These are phyloP conservation scores for Alligator mississippiensis DNA, from an alignment of 2,113 vertebrate species.

Conservation along the genomic window DNA sequence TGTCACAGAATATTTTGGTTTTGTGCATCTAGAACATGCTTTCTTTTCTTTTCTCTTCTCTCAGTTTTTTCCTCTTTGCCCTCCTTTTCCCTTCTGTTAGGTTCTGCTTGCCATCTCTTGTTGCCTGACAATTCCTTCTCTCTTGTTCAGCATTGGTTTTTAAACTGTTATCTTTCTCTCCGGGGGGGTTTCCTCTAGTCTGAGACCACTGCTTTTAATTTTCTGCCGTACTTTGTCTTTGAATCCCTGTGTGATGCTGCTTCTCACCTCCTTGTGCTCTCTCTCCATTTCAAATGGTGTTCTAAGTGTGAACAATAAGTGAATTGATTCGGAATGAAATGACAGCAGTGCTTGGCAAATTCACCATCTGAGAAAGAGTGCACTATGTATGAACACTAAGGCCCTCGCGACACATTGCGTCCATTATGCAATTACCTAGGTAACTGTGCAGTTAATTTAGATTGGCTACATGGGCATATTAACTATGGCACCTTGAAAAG, in stretches of 20 bases:
- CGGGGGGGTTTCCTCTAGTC: slow-evolving; percentile 24
- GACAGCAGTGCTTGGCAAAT: not conserved
- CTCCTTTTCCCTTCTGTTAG: not conserved
- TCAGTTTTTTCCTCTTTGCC: not conserved
- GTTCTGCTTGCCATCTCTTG: slow-evolving; percentile 50
- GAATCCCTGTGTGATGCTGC: not conserved
- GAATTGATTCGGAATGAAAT: slow-evolving; percentile 54
- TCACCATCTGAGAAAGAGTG: not conserved
- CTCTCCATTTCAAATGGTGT: not conserved
- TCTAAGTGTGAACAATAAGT: slow-evolving; percentile 38
- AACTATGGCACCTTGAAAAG: no score
- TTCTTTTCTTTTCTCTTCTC: not conserved
- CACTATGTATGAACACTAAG: not conserved
- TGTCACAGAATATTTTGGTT: not conserved
- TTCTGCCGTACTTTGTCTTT: slow-evolving; percentile 43
- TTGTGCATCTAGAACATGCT: not conserved
- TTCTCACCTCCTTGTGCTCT: slow-evolving; percentile 18
- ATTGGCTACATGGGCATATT: no score
- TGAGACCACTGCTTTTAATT: not conserved
- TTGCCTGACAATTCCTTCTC: slow-evolving; percentile 42
- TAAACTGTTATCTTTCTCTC: slow-evolving; percentile 37
- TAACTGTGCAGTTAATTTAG: no score
- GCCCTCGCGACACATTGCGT: no score
- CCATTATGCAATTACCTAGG: no score
- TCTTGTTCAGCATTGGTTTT: slow-evolving; percentile 62